Base-by-base conservation (phyloP, 1,140 invertebrate species). In the Brachionus rotundiformis region DNA sequence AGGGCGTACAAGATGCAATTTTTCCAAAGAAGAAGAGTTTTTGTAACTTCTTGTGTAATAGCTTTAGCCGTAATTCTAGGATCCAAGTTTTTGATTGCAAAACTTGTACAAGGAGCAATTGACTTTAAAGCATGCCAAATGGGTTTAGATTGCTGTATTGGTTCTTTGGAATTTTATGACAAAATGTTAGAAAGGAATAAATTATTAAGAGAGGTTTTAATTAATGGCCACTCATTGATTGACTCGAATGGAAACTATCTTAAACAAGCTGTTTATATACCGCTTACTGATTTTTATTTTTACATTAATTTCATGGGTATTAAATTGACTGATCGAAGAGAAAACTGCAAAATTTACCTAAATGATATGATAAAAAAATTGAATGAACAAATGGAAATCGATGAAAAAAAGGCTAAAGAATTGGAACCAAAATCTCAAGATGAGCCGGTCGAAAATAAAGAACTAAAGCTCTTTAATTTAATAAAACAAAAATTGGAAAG, bases 161-260 rank as follows among this genome's bases (percentile, higher is more conserved):
- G 76, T 4, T 79, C 76, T n/a, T 59, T 79, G 13, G 76, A 79
- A 27, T 79, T 29, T 41, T 59, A 59, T 54, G 76, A 79, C 7
- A 79, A 79, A 79, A 39, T 19, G 8, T 23, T 79, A 27, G 27
- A 39, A 31, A 54, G 76, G 16, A 79, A 79, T 79, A 79, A 31
- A 41, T 3, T 79, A 19, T 25, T 79, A 19, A 54, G 76, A 31
- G 10, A 59, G 10, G 47, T 79, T 31, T 29, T 79, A 6, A 10
- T 29, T 13, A 19, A 79, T 23, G 76, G 76, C 5, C 11, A 54
- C 23, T 31, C 54, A 39, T 39, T 59, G 11, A 79, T 79, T 59
- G 76, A 79, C n/a, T 6, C 6, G 11, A 31, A 41, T 27, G 76
- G 76, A 54, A 59, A 54, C 16, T 13, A 31, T 59, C n/a, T 79